A percentile compares a stretch with the other conserved stretches of the same genome.
phyloP scores from a whole-genome alignment of 2,888 invertebrate genomes.

The Drosophila colorata region DNA sequence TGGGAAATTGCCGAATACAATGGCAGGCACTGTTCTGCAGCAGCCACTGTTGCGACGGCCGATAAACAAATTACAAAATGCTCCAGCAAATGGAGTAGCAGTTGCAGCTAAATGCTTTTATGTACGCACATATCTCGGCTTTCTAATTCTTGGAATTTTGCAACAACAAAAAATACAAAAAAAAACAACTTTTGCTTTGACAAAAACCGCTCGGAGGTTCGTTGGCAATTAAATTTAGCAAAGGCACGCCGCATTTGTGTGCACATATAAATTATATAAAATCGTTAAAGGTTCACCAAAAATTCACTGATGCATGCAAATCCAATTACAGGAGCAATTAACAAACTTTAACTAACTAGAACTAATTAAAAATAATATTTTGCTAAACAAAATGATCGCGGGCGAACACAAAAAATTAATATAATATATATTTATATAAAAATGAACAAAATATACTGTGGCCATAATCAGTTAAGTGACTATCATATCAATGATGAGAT shows the following conservation, averaged over 20 bases:
- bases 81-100: conserved; percentile 35
- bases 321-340: conserved; percentile 84
- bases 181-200: conserved; percentile 48
- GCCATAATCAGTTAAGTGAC: conserved; percentile 34
- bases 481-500: conserved; percentile 36
- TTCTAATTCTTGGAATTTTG: conserved; percentile 60
- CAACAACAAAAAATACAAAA: neutral
- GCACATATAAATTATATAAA: conserved; percentile 55
- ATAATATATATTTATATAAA: conserved; percentile 6
- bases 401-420: conserved; percentile 12
- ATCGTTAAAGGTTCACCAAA: conserved; percentile 65
- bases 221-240: conserved; percentile 46
- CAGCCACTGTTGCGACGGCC: conserved; percentile 44
- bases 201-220: conserved; percentile 45
- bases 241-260: conserved; percentile 39
- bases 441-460: conserved; percentile 18
- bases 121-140: conserved; percentile 28
- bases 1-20: conserved; percentile 85
- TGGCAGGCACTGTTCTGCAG: conserved; percentile 77
- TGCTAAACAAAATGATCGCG: conserved; percentile 55
- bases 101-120: conserved; percentile 37
- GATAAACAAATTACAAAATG: conserved; percentile 68
- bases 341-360: conserved; percentile 83
- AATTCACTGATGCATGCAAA: conserved; percentile 75
- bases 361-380: conserved; percentile 81